These are phyloP conservation scores for Smittia sp. DNA, from an alignment of 2,888 invertebrate species.

Conservation along the genomic window DNA sequence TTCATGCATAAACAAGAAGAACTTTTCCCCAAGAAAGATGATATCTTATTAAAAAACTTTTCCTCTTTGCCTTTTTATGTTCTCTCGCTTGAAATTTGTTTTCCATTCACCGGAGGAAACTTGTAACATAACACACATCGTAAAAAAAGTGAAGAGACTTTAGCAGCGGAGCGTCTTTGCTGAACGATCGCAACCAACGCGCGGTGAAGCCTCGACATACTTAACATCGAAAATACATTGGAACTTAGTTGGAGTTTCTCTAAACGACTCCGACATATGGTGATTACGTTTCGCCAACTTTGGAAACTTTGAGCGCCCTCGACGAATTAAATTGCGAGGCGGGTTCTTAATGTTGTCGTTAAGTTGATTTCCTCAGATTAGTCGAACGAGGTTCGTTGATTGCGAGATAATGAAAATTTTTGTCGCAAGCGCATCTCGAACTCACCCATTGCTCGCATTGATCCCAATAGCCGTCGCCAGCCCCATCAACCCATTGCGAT, in stretches of 20 bases:
- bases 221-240: neutral
- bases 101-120: neutral
- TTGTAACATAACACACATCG: neutral
- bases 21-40: slow-evolving; percentile 15
- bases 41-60: slow-evolving; percentile 34
- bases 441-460: slow-evolving; percentile 49
- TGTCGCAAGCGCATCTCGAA: neutral
- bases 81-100: neutral
- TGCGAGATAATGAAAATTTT: neutral
- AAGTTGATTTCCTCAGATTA: neutral
- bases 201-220: neutral
- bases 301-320: neutral
- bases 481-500: slow-evolving; percentile 49
- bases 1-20: neutral
- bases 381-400: neutral
- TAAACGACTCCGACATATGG: slow-evolving; percentile 4
- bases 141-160: neutral
- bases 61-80: neutral
- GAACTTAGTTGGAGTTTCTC: neutral
- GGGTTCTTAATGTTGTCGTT: neutral
- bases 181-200: neutral
- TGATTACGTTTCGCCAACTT: neutral
- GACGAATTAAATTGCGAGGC: neutral
- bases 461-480: slow-evolving; percentile 49
- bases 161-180: neutral